Evolutionary conservation across 2,797 vertebrate species (phyloP).

Genomic region (Phataginus tricuspis): DNA sequence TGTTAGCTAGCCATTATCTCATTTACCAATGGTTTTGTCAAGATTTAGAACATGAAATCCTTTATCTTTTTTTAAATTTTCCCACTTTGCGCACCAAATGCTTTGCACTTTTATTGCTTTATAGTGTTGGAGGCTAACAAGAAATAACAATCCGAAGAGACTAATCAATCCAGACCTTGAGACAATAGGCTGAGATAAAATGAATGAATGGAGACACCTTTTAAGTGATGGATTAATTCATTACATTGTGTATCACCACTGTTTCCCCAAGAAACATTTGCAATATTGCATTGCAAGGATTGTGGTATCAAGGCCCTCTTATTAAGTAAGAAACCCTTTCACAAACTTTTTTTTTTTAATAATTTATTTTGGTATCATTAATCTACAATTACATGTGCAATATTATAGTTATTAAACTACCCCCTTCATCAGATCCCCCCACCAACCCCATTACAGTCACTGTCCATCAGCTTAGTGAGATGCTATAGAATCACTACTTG

Average conservation of each 20-base stretch:
- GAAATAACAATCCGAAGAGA: neutral
- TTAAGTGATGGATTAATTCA: neutral
- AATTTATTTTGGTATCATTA: too few relatives aligned
- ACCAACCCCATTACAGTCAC: too few relatives aligned
- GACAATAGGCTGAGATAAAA: neutral
- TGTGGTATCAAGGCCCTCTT: neutral
- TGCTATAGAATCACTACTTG: too few relatives aligned
- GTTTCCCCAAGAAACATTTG: neutral
- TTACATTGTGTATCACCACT: too few relatives aligned
- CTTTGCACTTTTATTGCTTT: constrained; percentile 4
- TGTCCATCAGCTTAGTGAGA: too few relatives aligned
- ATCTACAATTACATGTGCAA: too few relatives aligned
- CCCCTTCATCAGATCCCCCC: too few relatives aligned
- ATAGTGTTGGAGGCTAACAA: neutral
- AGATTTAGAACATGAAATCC: neutral
- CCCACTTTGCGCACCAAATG: neutral
- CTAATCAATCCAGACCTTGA: neutral
- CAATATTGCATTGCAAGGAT: neutral
- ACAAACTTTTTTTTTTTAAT: neutral
- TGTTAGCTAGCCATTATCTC: neutral
- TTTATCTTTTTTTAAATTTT: neutral
- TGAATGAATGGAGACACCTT: neutral
- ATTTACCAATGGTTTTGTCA: neutral
- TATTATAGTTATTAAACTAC: too few relatives aligned
- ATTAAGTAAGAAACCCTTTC: neutral